These are phyloP conservation scores for Ia io DNA, from an alignment of 2,113 vertebrate species.

Conservation along the genomic window DNA sequence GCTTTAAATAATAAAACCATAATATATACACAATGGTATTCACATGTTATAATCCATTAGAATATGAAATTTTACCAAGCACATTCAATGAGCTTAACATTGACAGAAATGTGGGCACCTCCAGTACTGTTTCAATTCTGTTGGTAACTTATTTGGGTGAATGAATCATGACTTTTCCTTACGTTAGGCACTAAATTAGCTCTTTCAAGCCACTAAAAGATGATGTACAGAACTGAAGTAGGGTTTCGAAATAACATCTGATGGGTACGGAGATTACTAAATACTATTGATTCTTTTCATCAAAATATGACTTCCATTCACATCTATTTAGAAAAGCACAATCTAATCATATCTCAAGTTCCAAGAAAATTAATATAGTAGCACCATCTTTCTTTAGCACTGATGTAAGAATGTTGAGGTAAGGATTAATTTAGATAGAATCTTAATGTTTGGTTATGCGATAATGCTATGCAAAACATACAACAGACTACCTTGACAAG, in stretches of 20 bases:
- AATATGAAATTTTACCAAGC: background rate
- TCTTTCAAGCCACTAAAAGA: slow-evolving; percentile 1
- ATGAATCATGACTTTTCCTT: background rate
- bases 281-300: background rate
- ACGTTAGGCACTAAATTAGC: background rate
- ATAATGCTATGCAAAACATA: background rate
- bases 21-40: background rate
- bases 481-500: background rate
- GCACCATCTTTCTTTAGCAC: background rate
- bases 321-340: background rate
- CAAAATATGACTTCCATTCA: background rate
- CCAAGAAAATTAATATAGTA: background rate
- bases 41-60: background rate
- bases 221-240: background rate
- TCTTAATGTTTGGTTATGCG: background rate
- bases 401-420: background rate
- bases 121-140: background rate
- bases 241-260: background rate
- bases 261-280: background rate
- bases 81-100: background rate
- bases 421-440: background rate
- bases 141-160: slow-evolving; percentile 16
- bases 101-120: background rate
- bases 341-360: background rate
- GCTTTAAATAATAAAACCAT: slow-evolving; percentile 51